Evolutionary conservation across 2,797 vertebrate genomes (phyloP), one percentile per base, ranked within the genome.

Genomic region (Scleropages formosus): DNA sequence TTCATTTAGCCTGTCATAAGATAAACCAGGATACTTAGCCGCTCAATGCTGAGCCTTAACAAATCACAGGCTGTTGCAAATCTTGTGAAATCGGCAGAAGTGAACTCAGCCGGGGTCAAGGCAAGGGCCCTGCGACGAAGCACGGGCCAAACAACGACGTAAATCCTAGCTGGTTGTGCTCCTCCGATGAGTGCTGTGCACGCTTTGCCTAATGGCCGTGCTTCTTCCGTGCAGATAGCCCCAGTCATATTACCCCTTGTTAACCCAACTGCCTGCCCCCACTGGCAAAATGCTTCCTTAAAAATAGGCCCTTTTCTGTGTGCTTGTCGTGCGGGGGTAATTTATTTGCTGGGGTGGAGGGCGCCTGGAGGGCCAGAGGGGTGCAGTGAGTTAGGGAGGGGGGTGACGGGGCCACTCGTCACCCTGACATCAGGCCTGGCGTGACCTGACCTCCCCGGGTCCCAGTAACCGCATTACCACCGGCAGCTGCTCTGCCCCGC

Each of bases 391-490:
- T 80, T 75, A 24, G 82, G 84, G 79, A 46, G 12, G 74, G 78
- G 68, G 39, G 72, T 12, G 4, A 16, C 20, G 31, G 83, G 78
- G 80, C 86, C 82, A 82, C 83, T 77, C 63, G 86, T 86, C 89
- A 86, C 88, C 85, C 88, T 87, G 90, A 90, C 89, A 85, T 89
- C 64, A 75, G 88, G 88, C 88, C 90, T 89, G 85, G 88, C 89
- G 92, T 86, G 87, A 93, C 90, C 90, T 95, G 94, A 96, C 95
- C 95, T 91, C 91, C 88, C 82, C 83, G 94, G 92, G 89, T 86
- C 92, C 87, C 78, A 85, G 89, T 97, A 98, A 98, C 95, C 93
- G 85, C 92, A 95, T 98, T 97, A 98, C 87, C 84, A 88, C 89
- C 89, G 91, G 93, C 95, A 96, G 95, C 96, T 98, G 96, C 91